These are phyloP conservation scores for Pogonocherus hispidulus DNA, from an alignment of 2,888 invertebrate species.

Conservation along the genomic window DNA sequence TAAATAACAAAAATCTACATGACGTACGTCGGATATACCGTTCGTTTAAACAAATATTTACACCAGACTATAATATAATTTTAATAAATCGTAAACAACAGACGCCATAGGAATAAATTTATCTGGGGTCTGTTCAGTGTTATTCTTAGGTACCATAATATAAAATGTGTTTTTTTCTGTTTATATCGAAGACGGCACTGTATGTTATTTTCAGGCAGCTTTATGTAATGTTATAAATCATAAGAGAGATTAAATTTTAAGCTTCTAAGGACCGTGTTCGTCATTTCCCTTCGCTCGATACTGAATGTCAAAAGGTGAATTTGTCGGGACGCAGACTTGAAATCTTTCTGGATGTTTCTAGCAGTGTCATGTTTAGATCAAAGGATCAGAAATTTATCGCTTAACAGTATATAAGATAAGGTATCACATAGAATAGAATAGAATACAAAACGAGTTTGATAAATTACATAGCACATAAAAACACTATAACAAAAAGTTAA, in stretches of 20 bases:
- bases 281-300: neutral
- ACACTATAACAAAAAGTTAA: too few species aligned
- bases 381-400: too few species aligned
- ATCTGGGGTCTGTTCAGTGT: slow-evolving; percentile 21
- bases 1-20: slow-evolving; percentile 16
- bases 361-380: too few species aligned
- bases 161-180: slow-evolving; percentile 16
- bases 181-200: slow-evolving; percentile 6
- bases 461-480: too few species aligned
- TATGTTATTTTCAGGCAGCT: neutral
- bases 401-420: too few species aligned
- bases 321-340: neutral
- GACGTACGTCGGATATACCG: too few species aligned
- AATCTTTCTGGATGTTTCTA: too few species aligned
- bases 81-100: slow-evolving; percentile 1
- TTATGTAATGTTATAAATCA: slow-evolving; percentile 13
- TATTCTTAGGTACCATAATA: slow-evolving; percentile 11
- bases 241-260: neutral
- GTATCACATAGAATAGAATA: too few species aligned
- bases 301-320: neutral
- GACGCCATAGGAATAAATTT: slow-evolving; percentile 17
- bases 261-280: neutral
- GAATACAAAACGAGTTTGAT: too few species aligned
- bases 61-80: slow-evolving; percentile 6
- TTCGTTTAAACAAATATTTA: slow-evolving; percentile 22